phyloP scores from a whole-genome alignment of 2,113 vertebrate species.

The Phaethornis superciliosus region DNA sequence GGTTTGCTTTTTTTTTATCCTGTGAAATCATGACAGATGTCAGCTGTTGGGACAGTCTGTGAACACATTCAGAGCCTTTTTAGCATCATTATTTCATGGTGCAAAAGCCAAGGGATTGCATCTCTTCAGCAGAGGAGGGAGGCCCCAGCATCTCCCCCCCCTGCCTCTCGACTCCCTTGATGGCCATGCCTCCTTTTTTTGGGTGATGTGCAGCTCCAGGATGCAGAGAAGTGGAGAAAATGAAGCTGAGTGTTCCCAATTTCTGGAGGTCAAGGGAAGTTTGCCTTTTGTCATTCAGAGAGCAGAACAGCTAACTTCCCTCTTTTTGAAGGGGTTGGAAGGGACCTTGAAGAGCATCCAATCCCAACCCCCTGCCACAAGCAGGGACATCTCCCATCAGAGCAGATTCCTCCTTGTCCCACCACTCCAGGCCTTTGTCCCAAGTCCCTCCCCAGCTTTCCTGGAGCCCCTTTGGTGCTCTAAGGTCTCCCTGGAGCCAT shows the following conservation, averaged over 20 bases:
- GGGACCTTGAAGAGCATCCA: too few species aligned
- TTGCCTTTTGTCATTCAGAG: conserved; percentile 33
- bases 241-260: conserved; percentile 25
- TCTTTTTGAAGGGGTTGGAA: background rate
- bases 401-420: too few species aligned
- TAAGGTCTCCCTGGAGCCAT: too few species aligned
- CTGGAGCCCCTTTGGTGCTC: too few species aligned
- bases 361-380: too few species aligned
- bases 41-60: conserved; percentile 5
- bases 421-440: too few species aligned
- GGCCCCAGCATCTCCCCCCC: background rate
- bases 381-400: too few species aligned
- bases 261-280: conserved; percentile 60
- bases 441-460: too few species aligned
- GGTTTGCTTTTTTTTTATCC: background rate
- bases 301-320: conserved; percentile 9
- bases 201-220: background rate
- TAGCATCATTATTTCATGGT: background rate
- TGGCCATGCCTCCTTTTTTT: conserved; percentile 37
- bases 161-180: background rate
- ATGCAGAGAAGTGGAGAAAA: conserved; percentile 48
- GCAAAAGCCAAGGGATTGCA: background rate
- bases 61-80: background rate
- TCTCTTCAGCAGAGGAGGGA: background rate
- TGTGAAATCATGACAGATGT: conserved; percentile 17